These are phyloP conservation scores for Paralichthys olivaceus DNA, from an alignment of 2,113 vertebrate species.

Conservation along the genomic window DNA sequence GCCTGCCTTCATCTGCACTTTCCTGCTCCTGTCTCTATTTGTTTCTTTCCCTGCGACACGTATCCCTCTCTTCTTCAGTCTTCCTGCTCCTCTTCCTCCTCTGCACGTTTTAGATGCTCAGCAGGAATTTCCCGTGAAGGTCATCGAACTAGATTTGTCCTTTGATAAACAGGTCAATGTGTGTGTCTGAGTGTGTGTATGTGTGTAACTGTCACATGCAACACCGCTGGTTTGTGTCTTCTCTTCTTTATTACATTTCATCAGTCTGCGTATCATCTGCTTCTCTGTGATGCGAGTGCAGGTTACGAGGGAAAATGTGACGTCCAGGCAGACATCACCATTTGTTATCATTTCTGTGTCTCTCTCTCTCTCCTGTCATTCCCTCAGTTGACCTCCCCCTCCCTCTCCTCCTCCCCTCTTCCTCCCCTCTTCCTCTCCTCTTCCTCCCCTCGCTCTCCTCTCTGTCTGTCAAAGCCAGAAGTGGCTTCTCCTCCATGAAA, in stretches of 20 bases:
- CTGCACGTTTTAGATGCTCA: constrained; percentile 22
- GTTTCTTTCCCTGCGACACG: background rate
- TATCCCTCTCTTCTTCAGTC: background rate
- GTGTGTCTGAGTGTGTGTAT: constrained; percentile 11
- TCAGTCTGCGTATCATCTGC: background rate
- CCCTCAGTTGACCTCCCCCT: constrained; percentile 15
- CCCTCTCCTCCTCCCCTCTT: background rate
- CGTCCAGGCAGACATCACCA: background rate
- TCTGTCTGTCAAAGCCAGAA: constrained; percentile 23
- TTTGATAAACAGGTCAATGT: constrained; percentile 12
- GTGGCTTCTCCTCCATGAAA: constrained; percentile 6
- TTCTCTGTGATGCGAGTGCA: background rate
- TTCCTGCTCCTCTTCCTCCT: constrained; percentile 10
- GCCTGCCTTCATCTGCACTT: too few relatives aligned
- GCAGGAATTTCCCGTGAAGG: constrained; percentile 57
- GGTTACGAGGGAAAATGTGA: background rate
- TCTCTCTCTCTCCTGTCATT: background rate
- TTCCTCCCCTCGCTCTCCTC: background rate
- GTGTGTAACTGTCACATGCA: background rate
- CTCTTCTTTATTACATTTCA: background rate
- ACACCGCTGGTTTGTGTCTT: constrained; percentile 8
- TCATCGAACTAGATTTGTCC: constrained; percentile 27
- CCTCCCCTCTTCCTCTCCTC: background rate
- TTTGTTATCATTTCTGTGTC: background rate
- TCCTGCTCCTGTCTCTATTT: background rate